Conservation (phyloP, 2,113 vertebrate genomes). For the Lipotes vexillifer region DNA sequence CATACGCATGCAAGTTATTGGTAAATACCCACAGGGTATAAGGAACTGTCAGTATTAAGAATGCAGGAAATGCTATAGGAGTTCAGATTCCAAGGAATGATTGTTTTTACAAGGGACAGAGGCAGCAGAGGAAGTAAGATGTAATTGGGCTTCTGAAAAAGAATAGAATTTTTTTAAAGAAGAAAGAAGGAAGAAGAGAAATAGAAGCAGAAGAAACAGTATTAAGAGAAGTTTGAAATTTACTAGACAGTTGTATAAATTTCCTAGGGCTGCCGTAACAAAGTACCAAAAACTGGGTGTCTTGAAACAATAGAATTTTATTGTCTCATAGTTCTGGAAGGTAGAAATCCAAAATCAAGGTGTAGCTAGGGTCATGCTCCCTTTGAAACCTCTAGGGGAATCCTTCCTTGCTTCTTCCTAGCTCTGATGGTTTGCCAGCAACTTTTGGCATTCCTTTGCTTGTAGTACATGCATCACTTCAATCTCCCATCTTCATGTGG, state of each 20-base stretch:
- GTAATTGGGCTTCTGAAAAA: not conserved
- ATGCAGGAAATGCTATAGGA: not conserved
- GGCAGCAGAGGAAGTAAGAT: not conserved
- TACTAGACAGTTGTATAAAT: not conserved
- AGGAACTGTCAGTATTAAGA: not conserved
- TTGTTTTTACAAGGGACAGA: not conserved
- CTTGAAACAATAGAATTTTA: not conserved
- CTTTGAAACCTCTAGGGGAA: not conserved
- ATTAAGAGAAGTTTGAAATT: not conserved
- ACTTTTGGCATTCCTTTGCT: not conserved
- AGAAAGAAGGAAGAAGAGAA: not conserved
- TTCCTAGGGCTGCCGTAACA: not conserved
- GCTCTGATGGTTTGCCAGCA: not conserved
- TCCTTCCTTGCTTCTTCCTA: not conserved
- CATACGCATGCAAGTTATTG: not conserved
- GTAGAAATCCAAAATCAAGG: not conserved
- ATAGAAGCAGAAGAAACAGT: not conserved
- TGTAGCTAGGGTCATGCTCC: not conserved
- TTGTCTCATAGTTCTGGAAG: not conserved
- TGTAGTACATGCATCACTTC: not conserved
- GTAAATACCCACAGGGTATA: not conserved
- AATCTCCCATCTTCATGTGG: not conserved
- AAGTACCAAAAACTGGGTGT: not conserved
- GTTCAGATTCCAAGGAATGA: not conserved
- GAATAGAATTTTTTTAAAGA: not conserved